Conservation (phyloP, 2,797 vertebrate genomes). For the Hippocampus kuda region DNA sequence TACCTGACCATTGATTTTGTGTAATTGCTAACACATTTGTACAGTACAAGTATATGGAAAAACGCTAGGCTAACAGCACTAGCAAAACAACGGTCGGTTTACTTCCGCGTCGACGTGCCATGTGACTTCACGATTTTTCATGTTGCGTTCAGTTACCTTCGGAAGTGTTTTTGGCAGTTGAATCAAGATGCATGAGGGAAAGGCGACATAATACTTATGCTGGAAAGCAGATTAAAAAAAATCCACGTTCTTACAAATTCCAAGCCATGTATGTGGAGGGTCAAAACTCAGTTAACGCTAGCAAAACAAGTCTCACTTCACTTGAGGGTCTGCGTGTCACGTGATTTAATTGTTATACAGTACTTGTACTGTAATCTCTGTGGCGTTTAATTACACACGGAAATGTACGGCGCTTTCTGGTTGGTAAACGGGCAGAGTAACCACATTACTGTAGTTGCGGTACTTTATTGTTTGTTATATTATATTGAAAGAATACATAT, state of each 20-base stretch:
- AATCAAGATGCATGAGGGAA: not conserved
- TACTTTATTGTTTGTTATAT: too few relatives aligned
- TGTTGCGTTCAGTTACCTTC: slow-evolving; percentile 15
- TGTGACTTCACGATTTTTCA: slow-evolving; percentile 24
- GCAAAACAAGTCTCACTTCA: not conserved
- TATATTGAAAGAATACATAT: too few relatives aligned
- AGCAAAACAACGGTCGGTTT: slow-evolving; percentile 29
- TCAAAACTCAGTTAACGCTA: not conserved
- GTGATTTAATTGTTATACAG: too few relatives aligned
- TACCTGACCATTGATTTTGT: slow-evolving; percentile 63
- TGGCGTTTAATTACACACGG: not conserved
- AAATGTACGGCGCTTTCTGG: not conserved
- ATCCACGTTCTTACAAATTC: not conserved
- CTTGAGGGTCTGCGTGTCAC: not conserved
- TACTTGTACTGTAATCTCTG: too few relatives aligned
- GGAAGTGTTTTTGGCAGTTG: slow-evolving; percentile 1
- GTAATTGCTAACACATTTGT: not conserved
- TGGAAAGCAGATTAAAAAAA: not conserved
- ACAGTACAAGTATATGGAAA: too few relatives aligned
- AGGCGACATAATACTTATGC: not conserved
- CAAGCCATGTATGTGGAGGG: too few relatives aligned
- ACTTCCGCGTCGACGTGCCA: slow-evolving; percentile 45
- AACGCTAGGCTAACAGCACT: not conserved
- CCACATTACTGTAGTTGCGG: too few relatives aligned
- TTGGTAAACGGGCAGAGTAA: too few relatives aligned